Evolutionary conservation across 1,140 invertebrate genomes (phyloP).

Genomic region (Psilanteris sp.): DNA sequence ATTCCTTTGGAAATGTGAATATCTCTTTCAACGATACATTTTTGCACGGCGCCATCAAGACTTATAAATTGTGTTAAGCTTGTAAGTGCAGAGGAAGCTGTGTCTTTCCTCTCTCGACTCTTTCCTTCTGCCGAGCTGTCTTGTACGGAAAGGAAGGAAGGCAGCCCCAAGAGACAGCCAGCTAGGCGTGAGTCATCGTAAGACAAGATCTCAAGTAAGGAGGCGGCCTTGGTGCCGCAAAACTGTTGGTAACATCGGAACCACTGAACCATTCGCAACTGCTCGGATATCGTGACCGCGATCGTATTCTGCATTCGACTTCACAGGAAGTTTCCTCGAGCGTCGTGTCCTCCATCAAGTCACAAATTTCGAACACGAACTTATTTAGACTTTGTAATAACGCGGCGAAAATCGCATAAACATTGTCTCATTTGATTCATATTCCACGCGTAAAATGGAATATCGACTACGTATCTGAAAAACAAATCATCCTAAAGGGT

Average conservation of each 20-base stretch:
- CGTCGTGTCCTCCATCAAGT: slow-evolving; percentile 56
- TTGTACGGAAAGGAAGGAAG: slow-evolving; percentile 64
- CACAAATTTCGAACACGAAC: slow-evolving; percentile 60
- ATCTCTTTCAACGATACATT: slow-evolving; percentile 41
- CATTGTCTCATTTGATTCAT: slow-evolving; percentile 48
- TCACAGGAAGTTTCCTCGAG: slow-evolving; percentile 59
- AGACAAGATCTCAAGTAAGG: slow-evolving; percentile 75
- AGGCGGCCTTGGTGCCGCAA: slow-evolving; percentile 73
- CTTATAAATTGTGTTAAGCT: slow-evolving; percentile 54
- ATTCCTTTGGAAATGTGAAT: slow-evolving; percentile 24
- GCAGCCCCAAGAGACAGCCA: slow-evolving; percentile 58
- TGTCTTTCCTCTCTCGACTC: slow-evolving; percentile 34
- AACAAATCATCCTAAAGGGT: slow-evolving; percentile 6
- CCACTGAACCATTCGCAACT: slow-evolving; percentile 60
- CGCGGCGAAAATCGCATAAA: slow-evolving; percentile 43
- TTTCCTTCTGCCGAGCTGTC: slow-evolving; percentile 31
- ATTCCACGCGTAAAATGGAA: slow-evolving; percentile 51
- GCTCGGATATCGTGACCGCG: slow-evolving; percentile 59
- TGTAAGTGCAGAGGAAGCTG: slow-evolving; percentile 47
- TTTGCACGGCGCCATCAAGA: slow-evolving; percentile 40
- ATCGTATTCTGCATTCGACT: slow-evolving; percentile 62
- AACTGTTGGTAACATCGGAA: slow-evolving; percentile 73
- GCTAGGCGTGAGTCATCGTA: slow-evolving; percentile 73
- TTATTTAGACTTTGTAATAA: slow-evolving; percentile 64
- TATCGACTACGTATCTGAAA: slow-evolving; percentile 22